Conservation (phyloP, 2,113 vertebrate species). For the Hippocampus zosterae region DNA sequence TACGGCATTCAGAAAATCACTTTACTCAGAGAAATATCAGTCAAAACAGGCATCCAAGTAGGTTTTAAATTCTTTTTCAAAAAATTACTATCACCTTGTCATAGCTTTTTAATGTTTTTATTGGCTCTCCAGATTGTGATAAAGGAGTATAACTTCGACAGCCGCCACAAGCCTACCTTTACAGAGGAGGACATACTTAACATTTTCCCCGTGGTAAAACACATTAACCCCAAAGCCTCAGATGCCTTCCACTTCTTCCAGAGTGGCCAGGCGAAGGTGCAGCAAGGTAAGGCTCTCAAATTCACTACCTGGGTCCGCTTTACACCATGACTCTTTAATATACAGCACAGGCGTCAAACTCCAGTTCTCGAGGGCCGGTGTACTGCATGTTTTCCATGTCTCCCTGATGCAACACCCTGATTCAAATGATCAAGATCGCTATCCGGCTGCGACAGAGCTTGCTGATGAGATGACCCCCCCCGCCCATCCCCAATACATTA, state of each 20-base stretch:
- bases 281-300: slow-evolving; percentile 81
- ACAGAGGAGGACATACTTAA: slow-evolving; percentile 98
- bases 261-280: slow-evolving; percentile 97
- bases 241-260: slow-evolving; percentile 99
- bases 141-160: slow-evolving; percentile 96
- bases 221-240: slow-evolving; percentile 95
- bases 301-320: not conserved
- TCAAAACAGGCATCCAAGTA: slow-evolving; percentile 97
- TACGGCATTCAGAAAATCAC: slow-evolving; percentile 92
- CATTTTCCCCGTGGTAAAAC: slow-evolving; percentile 97
- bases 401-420: no score
- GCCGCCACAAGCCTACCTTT: slow-evolving; percentile 92
- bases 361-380: no score
- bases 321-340: not conserved
- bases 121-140: slow-evolving; percentile 80
- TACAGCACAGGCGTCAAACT: no score
- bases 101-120: not conserved
- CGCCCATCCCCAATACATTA: no score
- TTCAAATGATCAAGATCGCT: no score
- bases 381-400: no score
- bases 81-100: not conserved
- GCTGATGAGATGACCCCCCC: no score
- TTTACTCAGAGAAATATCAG: slow-evolving; percentile 89
- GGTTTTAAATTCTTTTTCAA: not conserved
- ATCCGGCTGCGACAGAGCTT: no score